phyloP scores from a whole-genome alignment of 2,113 vertebrate species.

The Aythya baeri region DNA sequence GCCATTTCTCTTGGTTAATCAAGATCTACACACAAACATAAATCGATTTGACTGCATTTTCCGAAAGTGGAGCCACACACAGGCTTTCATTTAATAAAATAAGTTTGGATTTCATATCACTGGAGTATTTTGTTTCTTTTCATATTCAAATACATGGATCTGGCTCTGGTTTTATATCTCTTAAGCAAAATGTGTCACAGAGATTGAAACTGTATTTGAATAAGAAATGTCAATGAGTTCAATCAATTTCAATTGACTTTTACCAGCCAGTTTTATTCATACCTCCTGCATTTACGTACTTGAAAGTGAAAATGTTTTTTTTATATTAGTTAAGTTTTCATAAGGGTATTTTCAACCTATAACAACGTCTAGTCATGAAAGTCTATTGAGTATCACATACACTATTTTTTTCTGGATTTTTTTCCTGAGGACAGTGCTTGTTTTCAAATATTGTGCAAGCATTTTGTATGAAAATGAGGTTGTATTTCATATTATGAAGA shows the following conservation, averaged over 20 bases:
- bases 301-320: background rate
- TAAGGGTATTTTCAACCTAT: background rate
- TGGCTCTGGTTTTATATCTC: background rate
- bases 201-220: background rate
- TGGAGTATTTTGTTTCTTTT: background rate
- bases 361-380: background rate
- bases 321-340: background rate
- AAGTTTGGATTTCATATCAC: background rate
- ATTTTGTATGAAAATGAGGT: background rate
- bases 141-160: background rate
- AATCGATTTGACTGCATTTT: background rate
- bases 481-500: background rate
- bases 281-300: background rate
- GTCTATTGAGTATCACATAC: background rate
- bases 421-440: background rate
- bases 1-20: background rate
- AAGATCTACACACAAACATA: background rate
- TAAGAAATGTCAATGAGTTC: background rate
- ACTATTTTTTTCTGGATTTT: background rate
- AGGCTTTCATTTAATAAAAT: background rate
- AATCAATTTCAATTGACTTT: background rate
- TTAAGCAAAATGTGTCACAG: background rate
- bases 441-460: background rate
- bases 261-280: background rate
- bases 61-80: background rate